These are phyloP conservation scores for Melolontha melolontha DNA, from an alignment of 2,888 invertebrate species.

Conservation along the genomic window DNA sequence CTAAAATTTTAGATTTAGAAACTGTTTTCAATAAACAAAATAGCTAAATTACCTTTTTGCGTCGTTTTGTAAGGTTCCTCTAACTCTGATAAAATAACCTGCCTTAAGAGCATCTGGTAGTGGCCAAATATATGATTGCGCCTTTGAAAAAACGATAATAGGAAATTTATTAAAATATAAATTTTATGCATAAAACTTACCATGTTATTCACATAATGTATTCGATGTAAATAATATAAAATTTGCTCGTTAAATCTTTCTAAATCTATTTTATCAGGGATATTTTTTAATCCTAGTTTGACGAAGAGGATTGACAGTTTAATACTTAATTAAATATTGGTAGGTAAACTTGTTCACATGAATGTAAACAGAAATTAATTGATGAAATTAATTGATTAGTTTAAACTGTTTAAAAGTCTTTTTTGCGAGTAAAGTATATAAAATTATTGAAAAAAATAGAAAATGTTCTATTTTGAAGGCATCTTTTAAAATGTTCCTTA, in stretches of 20 bases:
- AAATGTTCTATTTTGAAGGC: neutral
- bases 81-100: conserved; percentile 6
- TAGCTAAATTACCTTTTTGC: conserved; percentile 1
- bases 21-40: neutral
- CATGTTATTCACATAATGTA: conserved; percentile 21
- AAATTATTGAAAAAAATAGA: too few species aligned
- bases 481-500: neutral
- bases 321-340: too few species aligned
- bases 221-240: conserved; percentile 11
- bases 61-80: conserved; percentile 14
- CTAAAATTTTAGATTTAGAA: neutral
- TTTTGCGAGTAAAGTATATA: too few species aligned
- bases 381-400: too few species aligned
- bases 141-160: conserved; percentile 4
- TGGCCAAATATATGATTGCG: conserved; percentile 19
- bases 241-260: neutral
- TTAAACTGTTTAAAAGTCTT: too few species aligned
- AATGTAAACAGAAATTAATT: too few species aligned
- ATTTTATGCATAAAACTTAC: conserved; percentile 21
- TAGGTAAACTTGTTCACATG: too few species aligned
- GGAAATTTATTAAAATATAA: conserved; percentile 4
- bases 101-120: conserved; percentile 16
- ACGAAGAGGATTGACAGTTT: neutral
- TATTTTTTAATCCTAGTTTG: conserved; percentile 18
- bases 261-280: conserved; percentile 30